Evolutionary conservation across 2,797 vertebrate species (phyloP).

Genomic region (Phaenicophaeus curvirostris): DNA sequence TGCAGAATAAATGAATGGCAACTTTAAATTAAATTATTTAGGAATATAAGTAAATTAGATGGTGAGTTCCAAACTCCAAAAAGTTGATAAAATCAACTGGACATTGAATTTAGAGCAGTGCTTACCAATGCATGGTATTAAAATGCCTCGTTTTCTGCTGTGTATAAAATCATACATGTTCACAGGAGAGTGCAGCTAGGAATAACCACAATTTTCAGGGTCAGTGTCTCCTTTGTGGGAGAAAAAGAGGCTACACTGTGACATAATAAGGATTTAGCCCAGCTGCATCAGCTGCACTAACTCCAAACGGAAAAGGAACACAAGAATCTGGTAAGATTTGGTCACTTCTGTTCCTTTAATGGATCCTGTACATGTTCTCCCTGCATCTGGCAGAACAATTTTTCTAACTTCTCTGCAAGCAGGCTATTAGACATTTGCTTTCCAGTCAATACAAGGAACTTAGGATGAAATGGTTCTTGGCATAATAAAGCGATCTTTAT

Average conservation of each 20-base stretch:
- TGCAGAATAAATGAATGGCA: neutral
- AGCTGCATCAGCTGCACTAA: neutral
- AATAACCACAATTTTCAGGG: neutral
- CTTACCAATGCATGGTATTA: neutral
- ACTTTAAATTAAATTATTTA: neutral
- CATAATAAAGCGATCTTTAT: neutral
- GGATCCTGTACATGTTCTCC: neutral
- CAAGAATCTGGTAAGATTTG: neutral
- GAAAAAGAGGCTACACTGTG: neutral
- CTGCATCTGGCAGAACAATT: neutral
- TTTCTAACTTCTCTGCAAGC: neutral
- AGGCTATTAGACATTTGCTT: neutral
- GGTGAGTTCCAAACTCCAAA: neutral
- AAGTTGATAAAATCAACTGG: neutral
- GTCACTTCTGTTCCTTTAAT: neutral
- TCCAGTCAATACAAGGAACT: neutral
- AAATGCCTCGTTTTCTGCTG: neutral
- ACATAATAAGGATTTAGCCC: neutral
- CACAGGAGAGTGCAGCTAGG: neutral
- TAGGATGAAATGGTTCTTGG: neutral
- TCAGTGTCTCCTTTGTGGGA: neutral
- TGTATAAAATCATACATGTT: neutral
- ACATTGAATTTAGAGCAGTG: neutral
- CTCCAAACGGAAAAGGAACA: neutral
- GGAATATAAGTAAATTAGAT: neutral